Percentiles rank a stretch among this genome's conserved stretches.
Evolutionary conservation across 2,113 vertebrate genomes (phyloP).

Genomic region (Sphaerodactylus townsendi): DNA sequence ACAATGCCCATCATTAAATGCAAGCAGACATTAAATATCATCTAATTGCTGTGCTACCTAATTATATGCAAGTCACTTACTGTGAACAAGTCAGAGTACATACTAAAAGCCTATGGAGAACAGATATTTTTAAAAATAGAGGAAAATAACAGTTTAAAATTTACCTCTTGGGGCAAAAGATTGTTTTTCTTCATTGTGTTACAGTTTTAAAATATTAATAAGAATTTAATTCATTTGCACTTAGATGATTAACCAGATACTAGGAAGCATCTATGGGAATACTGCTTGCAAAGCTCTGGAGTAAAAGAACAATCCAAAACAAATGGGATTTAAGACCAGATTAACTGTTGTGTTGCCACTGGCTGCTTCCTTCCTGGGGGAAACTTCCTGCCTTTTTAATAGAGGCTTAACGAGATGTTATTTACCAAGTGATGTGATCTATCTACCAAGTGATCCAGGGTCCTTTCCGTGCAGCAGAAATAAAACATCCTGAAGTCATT

Average conservation of each 20-base stretch:
- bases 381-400: too few species aligned
- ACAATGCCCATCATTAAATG: constrained; percentile 14
- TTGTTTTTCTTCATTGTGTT: neutral
- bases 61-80: neutral
- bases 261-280: constrained; percentile 21
- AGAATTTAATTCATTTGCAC: neutral
- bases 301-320: constrained; percentile 32
- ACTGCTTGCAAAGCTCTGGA: constrained; percentile 17
- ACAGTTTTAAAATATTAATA: constrained; percentile 29
- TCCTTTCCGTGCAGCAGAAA: too few species aligned
- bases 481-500: too few species aligned
- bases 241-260: constrained; percentile 16
- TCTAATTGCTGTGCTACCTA: neutral
- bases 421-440: too few species aligned
- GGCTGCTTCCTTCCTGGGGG: too few species aligned
- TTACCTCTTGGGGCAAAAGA: neutral
- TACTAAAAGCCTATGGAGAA: neutral
- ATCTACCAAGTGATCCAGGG: too few species aligned
- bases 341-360: too few species aligned
- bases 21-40: neutral
- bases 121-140: neutral
- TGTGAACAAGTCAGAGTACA: neutral
- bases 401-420: too few species aligned
- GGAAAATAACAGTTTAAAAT: neutral
- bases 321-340: neutral